Evolutionary conservation across 2,113 vertebrate species (phyloP).

Genomic region (Gymnarchus niloticus): DNA sequence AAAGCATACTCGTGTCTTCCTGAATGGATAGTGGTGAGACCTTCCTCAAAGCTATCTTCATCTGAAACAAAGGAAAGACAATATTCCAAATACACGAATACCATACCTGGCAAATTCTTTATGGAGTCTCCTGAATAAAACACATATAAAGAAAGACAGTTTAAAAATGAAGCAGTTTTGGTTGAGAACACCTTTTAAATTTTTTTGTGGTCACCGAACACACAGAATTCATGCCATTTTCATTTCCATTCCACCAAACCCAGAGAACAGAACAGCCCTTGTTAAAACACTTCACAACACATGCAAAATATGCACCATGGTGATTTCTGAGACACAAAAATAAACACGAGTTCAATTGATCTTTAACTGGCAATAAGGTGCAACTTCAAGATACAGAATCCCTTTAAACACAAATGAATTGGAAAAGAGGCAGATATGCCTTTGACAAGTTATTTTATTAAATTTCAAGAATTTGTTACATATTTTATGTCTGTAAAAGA

Average conservation of each 20-base stretch:
- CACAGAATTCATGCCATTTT: background rate
- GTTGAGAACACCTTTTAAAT: background rate
- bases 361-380: background rate
- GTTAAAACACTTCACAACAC: background rate
- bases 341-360: background rate
- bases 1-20: constrained; percentile 99
- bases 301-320: background rate
- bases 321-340: background rate
- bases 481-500: background rate
- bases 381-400: background rate
- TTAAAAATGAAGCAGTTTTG: background rate
- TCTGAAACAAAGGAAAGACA: constrained; percentile 74
- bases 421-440: background rate
- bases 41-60: constrained; percentile 95
- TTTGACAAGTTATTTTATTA: constrained; percentile 2
- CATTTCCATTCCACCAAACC: constrained; percentile 3
- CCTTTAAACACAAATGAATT: background rate
- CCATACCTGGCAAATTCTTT: constrained; percentile 66
- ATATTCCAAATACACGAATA: constrained; percentile 72
- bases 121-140: constrained; percentile 58
- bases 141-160: constrained; percentile 42
- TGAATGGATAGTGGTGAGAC: constrained; percentile 90
- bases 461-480: background rate
- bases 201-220: background rate
- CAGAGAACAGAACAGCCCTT: background rate